Conservation (phyloP, 2,888 invertebrate genomes). For the Tenthredo amoena region DNA sequence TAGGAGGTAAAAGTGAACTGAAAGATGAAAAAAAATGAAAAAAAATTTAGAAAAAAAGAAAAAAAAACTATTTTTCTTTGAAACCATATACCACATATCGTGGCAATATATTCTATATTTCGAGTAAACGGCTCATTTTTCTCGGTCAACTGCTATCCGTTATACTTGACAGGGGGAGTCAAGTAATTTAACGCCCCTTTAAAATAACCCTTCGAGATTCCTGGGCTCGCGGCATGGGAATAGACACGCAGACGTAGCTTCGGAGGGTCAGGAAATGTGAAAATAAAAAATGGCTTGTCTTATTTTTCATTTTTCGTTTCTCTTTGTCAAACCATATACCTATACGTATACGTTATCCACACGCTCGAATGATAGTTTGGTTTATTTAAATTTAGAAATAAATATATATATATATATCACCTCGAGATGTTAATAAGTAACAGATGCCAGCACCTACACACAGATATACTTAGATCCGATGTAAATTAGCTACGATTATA, state of each 20-base stretch:
- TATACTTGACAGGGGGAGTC: conserved; percentile 13
- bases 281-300: conserved; percentile 23
- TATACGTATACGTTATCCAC: background rate
- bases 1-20: background rate
- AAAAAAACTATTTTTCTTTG: background rate
- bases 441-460: background rate
- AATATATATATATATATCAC: background rate
- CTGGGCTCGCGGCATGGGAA: background rate
- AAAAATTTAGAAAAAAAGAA: background rate
- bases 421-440: background rate
- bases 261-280: background rate
- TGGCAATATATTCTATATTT: background rate
- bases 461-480: background rate
- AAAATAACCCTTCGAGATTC: conserved; percentile 10
- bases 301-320: background rate
- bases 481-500: background rate
- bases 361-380: background rate
- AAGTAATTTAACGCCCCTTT: conserved; percentile 19
- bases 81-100: background rate
- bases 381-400: background rate
- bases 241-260: background rate
- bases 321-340: background rate
- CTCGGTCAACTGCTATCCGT: conserved; percentile 20
- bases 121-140: conserved; percentile 17
- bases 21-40: background rate